Conservation (phyloP, 2,888 invertebrate genomes). For the Epirrita christyi region DNA sequence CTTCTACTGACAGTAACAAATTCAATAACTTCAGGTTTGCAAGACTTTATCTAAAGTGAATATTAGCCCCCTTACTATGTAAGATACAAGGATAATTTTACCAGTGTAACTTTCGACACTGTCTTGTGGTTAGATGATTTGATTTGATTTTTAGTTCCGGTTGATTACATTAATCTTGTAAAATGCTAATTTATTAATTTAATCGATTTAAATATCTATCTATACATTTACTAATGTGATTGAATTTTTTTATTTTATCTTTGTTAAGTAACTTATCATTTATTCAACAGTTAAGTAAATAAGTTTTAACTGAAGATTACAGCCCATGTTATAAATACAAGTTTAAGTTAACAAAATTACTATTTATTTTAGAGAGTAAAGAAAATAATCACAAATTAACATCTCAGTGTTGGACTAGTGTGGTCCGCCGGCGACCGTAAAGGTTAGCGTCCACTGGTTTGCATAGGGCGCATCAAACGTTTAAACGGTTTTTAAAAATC, state of each 20-base stretch:
- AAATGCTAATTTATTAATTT: not conserved
- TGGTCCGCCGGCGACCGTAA: conserved; percentile 39
- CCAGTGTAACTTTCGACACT: not conserved
- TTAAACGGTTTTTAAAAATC: too few relatives aligned
- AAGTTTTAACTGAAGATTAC: not conserved
- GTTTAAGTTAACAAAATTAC: not conserved
- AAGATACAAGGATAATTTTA: not conserved
- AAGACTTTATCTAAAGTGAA: too few relatives aligned
- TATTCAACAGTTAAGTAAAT: conserved; percentile 19
- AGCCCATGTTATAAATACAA: conserved; percentile 4
- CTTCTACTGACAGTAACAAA: too few relatives aligned
- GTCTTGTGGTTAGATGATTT: not conserved
- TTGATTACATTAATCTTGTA: not conserved
- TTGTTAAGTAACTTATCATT: conserved; percentile 14
- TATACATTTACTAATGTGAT: conserved; percentile 16
- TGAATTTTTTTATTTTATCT: not conserved
- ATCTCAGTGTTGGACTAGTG: conserved; percentile 54
- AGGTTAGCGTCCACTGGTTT: too few relatives aligned
- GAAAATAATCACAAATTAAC: conserved; percentile 31
- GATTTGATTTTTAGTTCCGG: not conserved
- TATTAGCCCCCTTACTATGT: too few relatives aligned
- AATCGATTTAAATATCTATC: conserved; percentile 16
- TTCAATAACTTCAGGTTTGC: too few relatives aligned
- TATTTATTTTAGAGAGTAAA: conserved; percentile 22
- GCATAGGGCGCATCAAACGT: too few relatives aligned